Conservation (phyloP, 2,888 invertebrate genomes). For the Diabrotica balteata region DNA sequence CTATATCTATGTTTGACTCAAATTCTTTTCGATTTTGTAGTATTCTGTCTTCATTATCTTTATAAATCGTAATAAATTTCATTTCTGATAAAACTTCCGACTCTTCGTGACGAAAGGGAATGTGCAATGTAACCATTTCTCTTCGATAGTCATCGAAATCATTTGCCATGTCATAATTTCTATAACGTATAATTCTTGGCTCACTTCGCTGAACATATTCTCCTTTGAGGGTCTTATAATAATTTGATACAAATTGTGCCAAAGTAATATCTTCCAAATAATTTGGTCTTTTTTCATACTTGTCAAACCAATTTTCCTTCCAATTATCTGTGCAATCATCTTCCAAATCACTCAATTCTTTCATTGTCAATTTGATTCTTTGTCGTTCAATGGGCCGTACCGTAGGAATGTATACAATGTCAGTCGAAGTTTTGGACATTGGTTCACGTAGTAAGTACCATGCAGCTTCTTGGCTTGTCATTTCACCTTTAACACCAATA, state of each 20-base stretch:
- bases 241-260: slow-evolving; percentile 55
- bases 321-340: slow-evolving; percentile 56
- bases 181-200: too few relatives aligned
- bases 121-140: slow-evolving; percentile 39
- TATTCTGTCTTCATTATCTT: slow-evolving; percentile 49
- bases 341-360: slow-evolving; percentile 49
- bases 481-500: not conserved
- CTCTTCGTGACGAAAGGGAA: slow-evolving; percentile 55
- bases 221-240: slow-evolving; percentile 48
- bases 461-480: slow-evolving; percentile 30
- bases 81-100: slow-evolving; percentile 51
- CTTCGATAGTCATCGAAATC: too few relatives aligned
- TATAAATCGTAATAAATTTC: slow-evolving; percentile 50
- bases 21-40: slow-evolving; percentile 47
- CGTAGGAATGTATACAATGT: slow-evolving; percentile 53
- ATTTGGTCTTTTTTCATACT: slow-evolving; percentile 56
- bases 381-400: slow-evolving; percentile 56
- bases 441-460: slow-evolving; percentile 59
- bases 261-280: slow-evolving; percentile 50
- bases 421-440: slow-evolving; percentile 53
- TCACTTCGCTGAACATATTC: too few relatives aligned
- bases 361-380: slow-evolving; percentile 48
- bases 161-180: too few relatives aligned
- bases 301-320: slow-evolving; percentile 57
- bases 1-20: slow-evolving; percentile 49